Evolutionary conservation across 2,888 invertebrate species (phyloP).

Genomic region (Congeria kusceri): DNA sequence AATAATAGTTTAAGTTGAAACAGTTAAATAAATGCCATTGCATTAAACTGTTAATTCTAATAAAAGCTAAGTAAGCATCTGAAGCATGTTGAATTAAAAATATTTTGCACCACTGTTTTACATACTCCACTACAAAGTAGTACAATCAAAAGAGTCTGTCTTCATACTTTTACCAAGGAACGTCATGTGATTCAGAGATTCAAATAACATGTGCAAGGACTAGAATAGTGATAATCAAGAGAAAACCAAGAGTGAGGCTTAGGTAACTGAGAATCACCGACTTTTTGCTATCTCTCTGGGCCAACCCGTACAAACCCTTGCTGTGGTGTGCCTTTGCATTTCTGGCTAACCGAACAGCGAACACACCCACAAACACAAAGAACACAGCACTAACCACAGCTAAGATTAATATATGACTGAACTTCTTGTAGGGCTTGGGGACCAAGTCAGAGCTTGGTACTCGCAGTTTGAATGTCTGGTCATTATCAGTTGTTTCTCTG

Average conservation of each 20-base stretch:
- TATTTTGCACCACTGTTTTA: too few species aligned
- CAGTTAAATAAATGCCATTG: too few species aligned
- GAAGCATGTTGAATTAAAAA: too few species aligned
- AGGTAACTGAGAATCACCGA: conserved; percentile 77
- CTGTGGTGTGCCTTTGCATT: conserved; percentile 76
- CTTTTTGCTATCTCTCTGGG: conserved; percentile 75
- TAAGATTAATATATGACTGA: conserved; percentile 76
- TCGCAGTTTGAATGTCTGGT: conserved; percentile 74
- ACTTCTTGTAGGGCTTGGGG: conserved; percentile 78
- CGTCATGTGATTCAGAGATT: not conserved
- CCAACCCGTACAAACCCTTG: conserved; percentile 80
- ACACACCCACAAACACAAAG: conserved; percentile 73
- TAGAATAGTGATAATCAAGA: conserved; percentile 44
- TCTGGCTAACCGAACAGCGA: conserved; percentile 75
- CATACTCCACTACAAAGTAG: too few species aligned
- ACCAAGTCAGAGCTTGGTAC: conserved; percentile 78
- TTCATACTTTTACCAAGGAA: too few species aligned
- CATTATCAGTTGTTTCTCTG: conserved; percentile 79
- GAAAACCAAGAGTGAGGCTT: conserved; percentile 68
- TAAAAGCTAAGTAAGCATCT: too few species aligned
- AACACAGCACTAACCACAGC: conserved; percentile 75
- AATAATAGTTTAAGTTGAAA: too few species aligned
- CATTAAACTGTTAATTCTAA: too few species aligned
- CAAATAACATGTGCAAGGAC: conserved; percentile 31
- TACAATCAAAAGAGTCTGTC: too few species aligned